Conservation (phyloP, 2,888 invertebrate genomes). For the Tenthredo livida region DNA sequence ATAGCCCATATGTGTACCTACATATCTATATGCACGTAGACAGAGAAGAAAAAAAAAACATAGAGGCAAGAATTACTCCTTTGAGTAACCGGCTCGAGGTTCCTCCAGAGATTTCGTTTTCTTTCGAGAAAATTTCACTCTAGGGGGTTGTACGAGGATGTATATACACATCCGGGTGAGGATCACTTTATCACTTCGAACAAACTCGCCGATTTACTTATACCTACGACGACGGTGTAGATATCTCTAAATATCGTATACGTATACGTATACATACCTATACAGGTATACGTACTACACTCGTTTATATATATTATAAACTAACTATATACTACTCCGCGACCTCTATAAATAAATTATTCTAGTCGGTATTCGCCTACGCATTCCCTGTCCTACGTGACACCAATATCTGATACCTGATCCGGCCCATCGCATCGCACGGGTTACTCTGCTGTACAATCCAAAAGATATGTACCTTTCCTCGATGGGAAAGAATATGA, state of each 20-base stretch:
- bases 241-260: background rate
- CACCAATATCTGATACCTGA: slow-evolving; percentile 12
- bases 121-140: background rate
- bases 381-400: slow-evolving; percentile 47
- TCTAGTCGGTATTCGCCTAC: slow-evolving; percentile 30
- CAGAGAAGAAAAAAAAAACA: background rate
- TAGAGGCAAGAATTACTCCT: background rate
- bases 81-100: background rate
- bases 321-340: background rate
- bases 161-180: background rate
- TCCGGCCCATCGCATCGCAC: background rate
- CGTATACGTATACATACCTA: too few relatives aligned
- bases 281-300: background rate
- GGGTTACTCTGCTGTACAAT: background rate
- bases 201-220: slow-evolving; percentile 26
- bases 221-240: background rate
- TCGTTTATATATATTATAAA: background rate
- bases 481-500: background rate
- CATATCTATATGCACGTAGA: background rate
- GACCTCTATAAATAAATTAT: slow-evolving; percentile 48
- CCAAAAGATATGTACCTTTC: background rate
- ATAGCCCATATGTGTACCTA: background rate
- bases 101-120: background rate
- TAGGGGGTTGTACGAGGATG: background rate
- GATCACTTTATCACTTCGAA: slow-evolving; percentile 10